These are phyloP conservation scores for Spea hammondii DNA, from an alignment of 2,797 vertebrate species.

Conservation along the genomic window DNA sequence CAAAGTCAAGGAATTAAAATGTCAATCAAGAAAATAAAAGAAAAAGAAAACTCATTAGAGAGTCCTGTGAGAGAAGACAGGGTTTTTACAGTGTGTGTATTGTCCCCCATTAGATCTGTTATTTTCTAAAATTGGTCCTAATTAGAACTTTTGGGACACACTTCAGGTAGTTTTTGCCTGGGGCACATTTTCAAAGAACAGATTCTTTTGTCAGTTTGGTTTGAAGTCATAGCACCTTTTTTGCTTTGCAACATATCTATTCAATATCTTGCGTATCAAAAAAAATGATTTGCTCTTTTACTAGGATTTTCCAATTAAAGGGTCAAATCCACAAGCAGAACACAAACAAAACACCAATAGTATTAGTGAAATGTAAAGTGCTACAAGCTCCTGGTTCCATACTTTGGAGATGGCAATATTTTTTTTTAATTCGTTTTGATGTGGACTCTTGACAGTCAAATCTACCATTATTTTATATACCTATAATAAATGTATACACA, in stretches of 20 bases:
- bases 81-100: slow-evolving; percentile 7
- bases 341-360: too few species aligned
- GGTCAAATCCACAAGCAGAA: too few species aligned
- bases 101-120: slow-evolving; percentile 14
- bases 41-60: not conserved
- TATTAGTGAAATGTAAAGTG: too few species aligned
- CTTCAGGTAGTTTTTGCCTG: slow-evolving; percentile 23
- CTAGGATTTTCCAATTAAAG: too few species aligned
- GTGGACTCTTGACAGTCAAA: too few species aligned
- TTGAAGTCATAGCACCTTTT: not conserved
- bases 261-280: too few species aligned
- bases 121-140: slow-evolving; percentile 33
- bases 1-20: slow-evolving; percentile 25
- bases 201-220: not conserved
- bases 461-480: not conserved
- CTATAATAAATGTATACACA: not conserved
- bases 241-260: too few species aligned
- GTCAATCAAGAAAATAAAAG: slow-evolving; percentile 5
- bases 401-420: too few species aligned
- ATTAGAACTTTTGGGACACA: slow-evolving; percentile 32
- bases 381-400: too few species aligned
- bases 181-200: slow-evolving; percentile 1
- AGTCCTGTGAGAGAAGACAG: slow-evolving; percentile 2
- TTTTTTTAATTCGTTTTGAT: too few species aligned
- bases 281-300: too few species aligned